Evolutionary conservation across 2,888 invertebrate genomes (phyloP).

Genomic region (Dryobotodes eremita): DNA sequence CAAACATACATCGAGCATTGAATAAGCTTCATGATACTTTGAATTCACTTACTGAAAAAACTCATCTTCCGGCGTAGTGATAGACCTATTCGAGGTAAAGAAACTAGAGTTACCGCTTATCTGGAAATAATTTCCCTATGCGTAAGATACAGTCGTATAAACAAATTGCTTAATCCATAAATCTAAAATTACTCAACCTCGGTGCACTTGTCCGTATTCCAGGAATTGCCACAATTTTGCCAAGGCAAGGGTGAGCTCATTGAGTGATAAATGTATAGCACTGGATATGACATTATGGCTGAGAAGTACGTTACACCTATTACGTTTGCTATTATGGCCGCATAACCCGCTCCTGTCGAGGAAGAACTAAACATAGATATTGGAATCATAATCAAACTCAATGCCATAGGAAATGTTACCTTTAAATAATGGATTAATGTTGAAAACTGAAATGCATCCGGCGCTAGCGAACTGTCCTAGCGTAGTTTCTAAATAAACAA

Average conservation of each 20-base stretch:
- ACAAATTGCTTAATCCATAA: constrained; percentile 49
- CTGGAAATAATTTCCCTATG: constrained; percentile 76
- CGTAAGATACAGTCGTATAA: constrained; percentile 31
- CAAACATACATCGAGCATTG: not conserved
- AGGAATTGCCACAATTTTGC: constrained; percentile 94
- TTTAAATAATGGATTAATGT: constrained; percentile 95
- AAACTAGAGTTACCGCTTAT: constrained; percentile 81
- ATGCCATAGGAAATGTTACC: constrained; percentile 87
- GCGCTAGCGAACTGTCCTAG: constrained; percentile 96
- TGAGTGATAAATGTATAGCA: constrained; percentile 94
- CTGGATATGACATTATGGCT: constrained; percentile 95
- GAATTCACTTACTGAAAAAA: constrained; percentile 94
- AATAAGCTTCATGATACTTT: not conserved
- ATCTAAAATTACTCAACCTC: constrained; percentile 84
- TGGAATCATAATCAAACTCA: constrained; percentile 45
- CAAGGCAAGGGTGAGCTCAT: constrained; percentile 93
- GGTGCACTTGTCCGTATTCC: constrained; percentile 95
- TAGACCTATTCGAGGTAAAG: constrained; percentile 78
- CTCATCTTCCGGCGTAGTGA: constrained; percentile 94
- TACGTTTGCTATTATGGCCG: constrained; percentile 94
- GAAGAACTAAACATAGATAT: constrained; percentile 48
- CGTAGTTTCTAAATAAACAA: constrained; percentile 96
- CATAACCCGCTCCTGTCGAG: constrained; percentile 95
- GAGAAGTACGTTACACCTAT: constrained; percentile 96
- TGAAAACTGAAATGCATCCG: constrained; percentile 95